Evolutionary conservation across 2,113 vertebrate genomes (phyloP).

Genomic region (Phrynocephalus versicolor): DNA sequence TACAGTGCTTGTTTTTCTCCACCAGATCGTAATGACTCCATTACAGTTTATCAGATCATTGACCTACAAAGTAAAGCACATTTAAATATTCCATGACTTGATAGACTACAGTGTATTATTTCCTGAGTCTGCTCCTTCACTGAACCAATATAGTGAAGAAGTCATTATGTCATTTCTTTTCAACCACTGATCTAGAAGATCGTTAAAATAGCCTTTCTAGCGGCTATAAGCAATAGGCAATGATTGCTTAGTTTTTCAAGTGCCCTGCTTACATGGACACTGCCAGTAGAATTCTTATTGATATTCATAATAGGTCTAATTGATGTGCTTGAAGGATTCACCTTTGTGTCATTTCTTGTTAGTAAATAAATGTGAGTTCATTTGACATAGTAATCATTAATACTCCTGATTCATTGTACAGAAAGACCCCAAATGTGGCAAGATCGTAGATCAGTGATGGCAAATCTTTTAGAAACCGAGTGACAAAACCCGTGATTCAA

Average conservation of each 20-base stretch:
- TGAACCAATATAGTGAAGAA: slow-evolving; percentile 51
- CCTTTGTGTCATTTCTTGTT: neutral
- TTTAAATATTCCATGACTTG: slow-evolving; percentile 66
- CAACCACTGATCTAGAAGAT: slow-evolving; percentile 60
- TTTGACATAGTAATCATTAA: neutral
- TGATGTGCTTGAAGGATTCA: slow-evolving; percentile 1
- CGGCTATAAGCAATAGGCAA: slow-evolving; percentile 27
- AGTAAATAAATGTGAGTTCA: slow-evolving; percentile 13
- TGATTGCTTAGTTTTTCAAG: slow-evolving; percentile 14
- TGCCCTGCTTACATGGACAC: neutral
- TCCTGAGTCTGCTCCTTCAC: slow-evolving; percentile 42
- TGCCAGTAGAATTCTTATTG: neutral
- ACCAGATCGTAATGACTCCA: slow-evolving; percentile 51
- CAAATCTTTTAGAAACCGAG: no score
- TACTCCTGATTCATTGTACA: neutral
- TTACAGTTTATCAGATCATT: slow-evolving; percentile 67
- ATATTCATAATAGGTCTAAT: neutral
- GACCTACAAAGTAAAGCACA: slow-evolving; percentile 64
- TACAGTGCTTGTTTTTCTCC: slow-evolving; percentile 59
- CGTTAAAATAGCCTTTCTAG: slow-evolving; percentile 50
- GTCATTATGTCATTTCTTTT: slow-evolving; percentile 50
- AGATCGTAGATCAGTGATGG: no score
- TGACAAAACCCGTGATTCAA: no score
- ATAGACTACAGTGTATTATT: slow-evolving; percentile 55
- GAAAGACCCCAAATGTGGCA: neutral